Percentiles rank a stretch among this genome's conserved stretches.
Evolutionary conservation across 1,140 invertebrate genomes (phyloP).

Genomic region (Trypoxylus dichotomus): DNA sequence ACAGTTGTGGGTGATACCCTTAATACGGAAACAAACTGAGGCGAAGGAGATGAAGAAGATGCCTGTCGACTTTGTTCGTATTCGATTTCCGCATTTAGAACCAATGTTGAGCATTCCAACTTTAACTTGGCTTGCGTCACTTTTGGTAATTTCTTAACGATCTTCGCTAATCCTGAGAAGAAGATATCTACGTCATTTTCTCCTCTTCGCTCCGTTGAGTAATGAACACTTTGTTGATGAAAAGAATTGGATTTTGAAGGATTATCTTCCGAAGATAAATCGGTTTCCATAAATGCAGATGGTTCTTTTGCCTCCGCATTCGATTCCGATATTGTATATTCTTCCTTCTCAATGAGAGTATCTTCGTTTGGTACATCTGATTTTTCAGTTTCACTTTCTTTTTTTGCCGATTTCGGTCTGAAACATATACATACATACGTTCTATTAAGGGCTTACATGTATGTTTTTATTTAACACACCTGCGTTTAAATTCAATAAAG

Average conservation of each 20-base stretch:
- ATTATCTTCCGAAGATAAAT: neutral
- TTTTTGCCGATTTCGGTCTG: neutral
- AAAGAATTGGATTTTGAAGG: neutral
- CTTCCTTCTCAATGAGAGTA: neutral
- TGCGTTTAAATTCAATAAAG: neutral
- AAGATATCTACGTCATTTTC: neutral
- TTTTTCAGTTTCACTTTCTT: neutral
- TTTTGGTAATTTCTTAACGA: neutral
- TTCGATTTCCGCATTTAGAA: neutral
- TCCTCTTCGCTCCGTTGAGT: neutral
- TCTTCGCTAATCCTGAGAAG: neutral
- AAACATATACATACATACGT: neutral
- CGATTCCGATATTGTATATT: neutral
- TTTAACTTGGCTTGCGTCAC: neutral
- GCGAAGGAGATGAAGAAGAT: neutral
- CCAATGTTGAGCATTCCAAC: neutral
- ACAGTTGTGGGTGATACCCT: neutral
- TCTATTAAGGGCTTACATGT: neutral
- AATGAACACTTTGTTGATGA: too few species aligned
- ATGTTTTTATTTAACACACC: neutral
- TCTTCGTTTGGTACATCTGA: neutral
- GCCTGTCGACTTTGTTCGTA: neutral
- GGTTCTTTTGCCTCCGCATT: neutral
- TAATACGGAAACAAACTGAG: neutral
- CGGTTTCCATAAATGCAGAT: too few species aligned